Evolutionary conservation across 2,113 vertebrate species (phyloP).

Genomic region (western clawed frog (Xenopus tropicalis)): DNA sequence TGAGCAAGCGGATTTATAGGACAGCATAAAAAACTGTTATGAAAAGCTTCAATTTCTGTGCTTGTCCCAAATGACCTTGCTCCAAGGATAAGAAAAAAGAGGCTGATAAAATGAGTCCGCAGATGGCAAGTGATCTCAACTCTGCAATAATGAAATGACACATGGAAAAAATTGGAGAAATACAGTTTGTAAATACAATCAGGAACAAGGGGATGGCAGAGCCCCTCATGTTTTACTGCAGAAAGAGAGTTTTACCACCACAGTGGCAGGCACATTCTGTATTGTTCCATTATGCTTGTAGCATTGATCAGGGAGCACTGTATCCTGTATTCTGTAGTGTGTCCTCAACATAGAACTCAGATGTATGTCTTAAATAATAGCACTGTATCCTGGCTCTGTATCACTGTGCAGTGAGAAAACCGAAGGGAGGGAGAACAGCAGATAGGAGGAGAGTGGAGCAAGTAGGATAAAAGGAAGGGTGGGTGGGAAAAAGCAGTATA

Average conservation of each 20-base stretch:
- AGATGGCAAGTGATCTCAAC: conserved; percentile 64
- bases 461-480: not conserved
- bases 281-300: conserved; percentile 6
- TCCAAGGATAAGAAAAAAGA: conserved; percentile 62
- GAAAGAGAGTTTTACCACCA: conserved; percentile 48
- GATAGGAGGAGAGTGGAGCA: not conserved
- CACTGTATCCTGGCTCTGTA: not conserved
- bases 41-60: conserved; percentile 62
- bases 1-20: conserved; percentile 58
- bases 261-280: not conserved
- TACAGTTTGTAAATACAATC: conserved; percentile 56
- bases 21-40: conserved; percentile 58
- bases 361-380: not conserved
- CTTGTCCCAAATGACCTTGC: conserved; percentile 59
- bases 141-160: conserved; percentile 60
- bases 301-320: not conserved
- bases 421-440: not conserved
- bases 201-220: conserved; percentile 37
- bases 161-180: conserved; percentile 51
- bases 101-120: conserved; percentile 63
- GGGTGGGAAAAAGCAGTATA: no score
- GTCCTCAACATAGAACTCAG: not conserved
- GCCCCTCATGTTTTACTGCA: not conserved
- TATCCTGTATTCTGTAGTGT: not conserved
- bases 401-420: not conserved